phyloP scores from a whole-genome alignment of 2,797 vertebrate genomes.

The Gymnopithys bicolor region DNA sequence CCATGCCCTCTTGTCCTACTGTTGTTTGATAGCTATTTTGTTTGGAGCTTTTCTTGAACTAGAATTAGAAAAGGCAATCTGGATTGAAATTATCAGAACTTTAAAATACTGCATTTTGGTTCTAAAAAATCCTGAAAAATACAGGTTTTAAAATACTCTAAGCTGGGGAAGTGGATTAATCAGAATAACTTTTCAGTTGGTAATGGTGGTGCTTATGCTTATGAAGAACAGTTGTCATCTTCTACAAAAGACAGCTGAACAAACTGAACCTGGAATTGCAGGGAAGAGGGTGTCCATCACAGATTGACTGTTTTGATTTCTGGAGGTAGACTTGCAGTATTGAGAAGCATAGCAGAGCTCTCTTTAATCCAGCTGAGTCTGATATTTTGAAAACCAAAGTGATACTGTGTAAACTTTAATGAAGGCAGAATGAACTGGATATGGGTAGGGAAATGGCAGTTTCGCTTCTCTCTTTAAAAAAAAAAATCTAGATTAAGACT shows the following conservation, averaged over 20 bases:
- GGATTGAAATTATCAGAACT: neutral
- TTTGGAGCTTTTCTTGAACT: neutral
- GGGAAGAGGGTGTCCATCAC: neutral
- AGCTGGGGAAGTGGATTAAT: neutral
- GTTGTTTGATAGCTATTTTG: neutral
- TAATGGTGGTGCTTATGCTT: neutral
- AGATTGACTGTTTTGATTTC: neutral
- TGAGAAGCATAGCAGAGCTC: neutral
- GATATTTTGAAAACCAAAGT: neutral
- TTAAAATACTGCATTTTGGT: neutral
- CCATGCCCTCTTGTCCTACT: no score
- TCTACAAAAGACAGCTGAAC: neutral
- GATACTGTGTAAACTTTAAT: neutral
- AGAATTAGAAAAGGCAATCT: neutral
- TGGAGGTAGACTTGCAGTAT: neutral
- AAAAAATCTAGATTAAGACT: neutral
- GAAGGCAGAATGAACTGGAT: neutral
- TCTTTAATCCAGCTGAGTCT: neutral
- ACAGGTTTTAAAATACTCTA: neutral
- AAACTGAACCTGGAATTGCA: rapidly evolving
- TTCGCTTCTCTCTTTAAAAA: neutral
- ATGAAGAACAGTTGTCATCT: neutral
- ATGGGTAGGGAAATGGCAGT: neutral
- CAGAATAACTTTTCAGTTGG: neutral
- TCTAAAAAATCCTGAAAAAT: neutral